Evolutionary conservation across 2,113 vertebrate genomes (phyloP), one percentile per base, ranked within the genome.

Genomic region (Tretioscincus oriximinensis): DNA sequence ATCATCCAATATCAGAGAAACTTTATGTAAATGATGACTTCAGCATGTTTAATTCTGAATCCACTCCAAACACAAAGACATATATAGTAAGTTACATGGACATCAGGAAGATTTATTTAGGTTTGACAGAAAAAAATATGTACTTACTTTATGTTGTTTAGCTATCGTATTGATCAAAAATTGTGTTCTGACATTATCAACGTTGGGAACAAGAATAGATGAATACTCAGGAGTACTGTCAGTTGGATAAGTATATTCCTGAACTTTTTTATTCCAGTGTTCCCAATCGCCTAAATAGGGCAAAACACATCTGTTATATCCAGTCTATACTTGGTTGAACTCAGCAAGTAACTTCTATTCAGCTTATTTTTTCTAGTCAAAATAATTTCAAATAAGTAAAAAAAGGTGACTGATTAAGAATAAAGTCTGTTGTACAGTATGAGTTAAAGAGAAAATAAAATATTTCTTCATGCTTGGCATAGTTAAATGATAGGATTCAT

Each of bases 171-270:
- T 85, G 70, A 96, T 91, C 86, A 96, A 90, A 90, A 96, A 96
- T 72, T 88, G 95, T 65, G 94, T 96, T 88, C 93, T 92, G 73
- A 94, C 78, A 85, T 95, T 96, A 86, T 96, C 95, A 84, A 96
- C 95, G 67, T 96, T 96, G 82, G 95, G 95, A 88, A 96, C 95
- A 60, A 96, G 88, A 90, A 96, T 95, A 74, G 95, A 96, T 4
- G 90, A 86, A 71, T 96, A 96, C 31, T 96, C 95, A 22, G 94
- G 95, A 58, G 95, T 22, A 61, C 67, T 86, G 74, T 96, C 93
- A n/a, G 91, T 88, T 78, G 95, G 95, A 81, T 96, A 96, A 87
- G 89, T n/a, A 77, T 93, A 96, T 11, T 94, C 94, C 72, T 94
- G 93, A 82, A 96, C 83, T 61, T n/a, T 93, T 82, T 90, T 91